These are phyloP conservation scores for Bombus impatiens DNA, from an alignment of 1,140 invertebrate species.

Conservation along the genomic window DNA sequence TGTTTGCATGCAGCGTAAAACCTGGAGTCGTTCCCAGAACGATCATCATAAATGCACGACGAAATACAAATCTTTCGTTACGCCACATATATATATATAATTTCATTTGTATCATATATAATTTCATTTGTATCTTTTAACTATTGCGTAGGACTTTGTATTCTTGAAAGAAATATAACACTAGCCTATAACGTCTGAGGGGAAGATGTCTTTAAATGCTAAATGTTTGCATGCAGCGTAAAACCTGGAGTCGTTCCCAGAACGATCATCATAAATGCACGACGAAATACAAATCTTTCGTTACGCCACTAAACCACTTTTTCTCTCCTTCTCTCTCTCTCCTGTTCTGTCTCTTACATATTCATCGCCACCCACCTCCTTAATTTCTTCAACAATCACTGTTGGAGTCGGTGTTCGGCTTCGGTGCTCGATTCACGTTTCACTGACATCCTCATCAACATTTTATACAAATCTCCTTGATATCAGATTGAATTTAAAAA, in stretches of 20 bases:
- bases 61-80: background rate
- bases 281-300: background rate
- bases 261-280: background rate
- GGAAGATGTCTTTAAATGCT: too few relatives aligned
- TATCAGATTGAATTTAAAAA: constrained; percentile 28
- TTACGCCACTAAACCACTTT: background rate
- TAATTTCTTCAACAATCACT: constrained; percentile 6
- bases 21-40: background rate
- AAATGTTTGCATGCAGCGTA: too few relatives aligned
- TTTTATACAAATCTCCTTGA: background rate
- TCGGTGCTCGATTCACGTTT: background rate
- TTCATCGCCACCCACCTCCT: constrained; percentile 15
- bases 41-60: background rate
- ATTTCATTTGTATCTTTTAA: too few relatives aligned
- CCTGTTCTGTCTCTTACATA: background rate
- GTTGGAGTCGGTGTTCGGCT: background rate
- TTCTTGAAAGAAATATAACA: too few relatives aligned
- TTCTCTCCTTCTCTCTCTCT: background rate
- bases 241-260: background rate
- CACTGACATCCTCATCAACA: constrained; percentile 26
- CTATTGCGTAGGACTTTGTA: too few relatives aligned
- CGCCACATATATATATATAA: too few relatives aligned
- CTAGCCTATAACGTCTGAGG: too few relatives aligned
- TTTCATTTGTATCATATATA: too few relatives aligned
- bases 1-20: too few relatives aligned